Conservation (phyloP, 2,113 vertebrate species). For the Lucifuga dentata region DNA sequence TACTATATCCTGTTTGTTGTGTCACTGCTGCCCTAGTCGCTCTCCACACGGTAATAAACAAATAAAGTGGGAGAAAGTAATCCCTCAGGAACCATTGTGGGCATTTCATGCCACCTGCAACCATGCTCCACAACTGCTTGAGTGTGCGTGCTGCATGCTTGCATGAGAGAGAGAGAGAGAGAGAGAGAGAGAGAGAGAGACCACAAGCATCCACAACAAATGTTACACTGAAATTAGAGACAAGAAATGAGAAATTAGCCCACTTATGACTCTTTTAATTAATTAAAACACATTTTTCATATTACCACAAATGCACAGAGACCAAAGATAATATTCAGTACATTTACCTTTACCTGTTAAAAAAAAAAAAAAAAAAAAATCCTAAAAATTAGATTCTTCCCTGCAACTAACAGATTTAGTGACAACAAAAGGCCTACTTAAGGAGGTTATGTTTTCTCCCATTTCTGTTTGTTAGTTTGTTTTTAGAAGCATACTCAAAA, state of each 20-base stretch:
- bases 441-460: no score
- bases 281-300: no score
- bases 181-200: no score
- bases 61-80: conserved; percentile 71
- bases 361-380: not conserved
- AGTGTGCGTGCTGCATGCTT: conserved; percentile 29
- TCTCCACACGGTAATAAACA: conserved; percentile 71
- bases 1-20: conserved; percentile 67
- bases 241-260: no score
- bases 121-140: conserved; percentile 64
- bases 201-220: no score
- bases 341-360: not conserved
- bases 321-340: not conserved
- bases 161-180: conserved; percentile 22
- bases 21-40: conserved; percentile 56
- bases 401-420: not conserved
- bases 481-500: conserved; percentile 4
- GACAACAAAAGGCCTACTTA: not conserved
- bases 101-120: conserved; percentile 62
- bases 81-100: conserved; percentile 71
- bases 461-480: conserved; percentile 27
- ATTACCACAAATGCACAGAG: not conserved
- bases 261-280: no score
- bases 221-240: no score
- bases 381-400: not conserved